These are phyloP conservation scores for Drosophila siamana DNA, from an alignment of 2,888 invertebrate genomes.

Conservation along the genomic window DNA sequence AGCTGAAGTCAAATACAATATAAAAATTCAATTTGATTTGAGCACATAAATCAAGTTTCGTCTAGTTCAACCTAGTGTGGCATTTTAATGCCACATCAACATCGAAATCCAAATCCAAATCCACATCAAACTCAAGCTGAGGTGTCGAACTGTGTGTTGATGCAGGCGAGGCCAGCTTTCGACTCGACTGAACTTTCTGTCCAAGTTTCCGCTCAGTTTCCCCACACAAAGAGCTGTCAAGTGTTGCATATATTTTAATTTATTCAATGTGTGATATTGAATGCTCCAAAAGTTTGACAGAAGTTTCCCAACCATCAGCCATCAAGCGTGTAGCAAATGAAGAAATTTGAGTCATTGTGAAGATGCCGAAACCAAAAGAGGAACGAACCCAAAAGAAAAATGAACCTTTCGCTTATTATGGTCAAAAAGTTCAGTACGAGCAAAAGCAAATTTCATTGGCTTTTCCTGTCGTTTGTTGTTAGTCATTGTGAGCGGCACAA, in stretches of 20 bases:
- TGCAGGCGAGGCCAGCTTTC: neutral
- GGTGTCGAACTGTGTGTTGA: constrained; percentile 15
- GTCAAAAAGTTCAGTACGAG: constrained; percentile 15
- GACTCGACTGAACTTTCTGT: constrained; percentile 4
- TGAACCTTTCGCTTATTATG: constrained; percentile 31
- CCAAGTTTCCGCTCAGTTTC: constrained; percentile 1
- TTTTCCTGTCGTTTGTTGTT: constrained; percentile 21
- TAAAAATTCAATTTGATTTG: constrained; percentile 56
- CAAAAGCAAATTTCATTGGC: constrained; percentile 28
- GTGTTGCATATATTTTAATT: constrained; percentile 19
- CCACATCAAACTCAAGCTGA: constrained; percentile 9
- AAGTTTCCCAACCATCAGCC: constrained; percentile 10
- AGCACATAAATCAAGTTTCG: constrained; percentile 23
- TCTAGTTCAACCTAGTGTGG: constrained; percentile 19
- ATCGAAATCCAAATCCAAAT: too few relatives aligned
- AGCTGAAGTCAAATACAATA: constrained; percentile 27
- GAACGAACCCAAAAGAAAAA: neutral
- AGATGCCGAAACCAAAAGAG: neutral
- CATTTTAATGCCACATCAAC: constrained; percentile 1
- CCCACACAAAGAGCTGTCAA: constrained; percentile 3
- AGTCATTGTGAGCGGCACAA: constrained; percentile 16
- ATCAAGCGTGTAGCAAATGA: constrained; percentile 5
- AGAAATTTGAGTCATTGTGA: constrained; percentile 2
- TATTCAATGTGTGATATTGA: constrained; percentile 20
- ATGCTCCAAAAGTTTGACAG: constrained; percentile 8